Conservation (phyloP, 2,797 vertebrate genomes). For the Tolypeutes matacus region DNA sequence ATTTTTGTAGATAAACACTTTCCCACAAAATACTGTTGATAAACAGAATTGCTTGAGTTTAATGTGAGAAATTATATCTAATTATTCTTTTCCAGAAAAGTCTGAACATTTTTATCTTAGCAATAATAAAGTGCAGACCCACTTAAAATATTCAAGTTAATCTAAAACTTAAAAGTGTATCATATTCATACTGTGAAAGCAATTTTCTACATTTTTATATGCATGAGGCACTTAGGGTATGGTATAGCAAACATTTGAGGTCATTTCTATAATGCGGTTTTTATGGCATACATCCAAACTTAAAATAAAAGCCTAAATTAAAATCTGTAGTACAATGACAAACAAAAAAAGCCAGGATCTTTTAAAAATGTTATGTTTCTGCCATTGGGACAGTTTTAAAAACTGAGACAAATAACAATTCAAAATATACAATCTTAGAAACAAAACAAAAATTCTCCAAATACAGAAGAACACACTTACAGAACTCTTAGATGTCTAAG, state of each 20-base stretch:
- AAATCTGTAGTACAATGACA: slow-evolving; percentile 34
- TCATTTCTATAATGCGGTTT: slow-evolving; percentile 45
- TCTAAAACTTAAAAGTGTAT: slow-evolving; percentile 58
- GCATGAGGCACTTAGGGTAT: slow-evolving; percentile 32
- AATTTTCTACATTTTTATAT: slow-evolving; percentile 66
- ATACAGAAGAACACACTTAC: slow-evolving; percentile 91
- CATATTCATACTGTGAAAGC: slow-evolving; percentile 57
- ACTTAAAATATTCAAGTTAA: slow-evolving; percentile 54
- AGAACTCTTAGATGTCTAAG: slow-evolving; percentile 96
- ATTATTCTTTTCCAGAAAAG: slow-evolving; percentile 15
- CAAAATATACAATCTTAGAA: slow-evolving; percentile 41
- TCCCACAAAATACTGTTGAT: neutral
- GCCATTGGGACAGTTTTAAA: slow-evolving; percentile 20
- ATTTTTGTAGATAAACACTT: neutral
- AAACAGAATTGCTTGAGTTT: slow-evolving; percentile 22
- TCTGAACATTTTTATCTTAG: slow-evolving; percentile 43
- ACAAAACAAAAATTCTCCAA: slow-evolving; percentile 45
- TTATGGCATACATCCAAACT: slow-evolving; percentile 25
- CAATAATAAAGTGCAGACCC: slow-evolving; percentile 52
- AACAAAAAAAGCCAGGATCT: neutral
- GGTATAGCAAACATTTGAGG: slow-evolving; percentile 51
- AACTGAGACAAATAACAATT: neutral
- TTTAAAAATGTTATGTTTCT: neutral
- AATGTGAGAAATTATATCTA: neutral
- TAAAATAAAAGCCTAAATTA: slow-evolving; percentile 63